Percentiles rank a stretch among this genome's conserved stretches.
phyloP scores from a whole-genome alignment of 1,140 invertebrate species.

The Diuraphis noxia region DNA sequence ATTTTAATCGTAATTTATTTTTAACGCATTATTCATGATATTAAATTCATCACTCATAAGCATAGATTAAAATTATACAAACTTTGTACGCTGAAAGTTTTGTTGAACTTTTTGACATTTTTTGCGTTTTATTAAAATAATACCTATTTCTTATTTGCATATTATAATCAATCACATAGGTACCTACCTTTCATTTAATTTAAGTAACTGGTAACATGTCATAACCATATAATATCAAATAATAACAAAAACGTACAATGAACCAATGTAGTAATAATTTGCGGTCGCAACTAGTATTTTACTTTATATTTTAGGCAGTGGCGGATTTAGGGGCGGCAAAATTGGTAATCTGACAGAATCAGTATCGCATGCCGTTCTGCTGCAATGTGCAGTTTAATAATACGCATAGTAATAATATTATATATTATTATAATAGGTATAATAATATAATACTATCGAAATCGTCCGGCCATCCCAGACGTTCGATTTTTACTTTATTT shows the following conservation, averaged over 20 bases:
- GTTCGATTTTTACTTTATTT: background rate
- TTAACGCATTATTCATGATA: background rate
- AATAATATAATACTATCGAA: background rate
- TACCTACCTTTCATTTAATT: background rate
- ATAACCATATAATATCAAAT: background rate
- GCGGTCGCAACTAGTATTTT: background rate
- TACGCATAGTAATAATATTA: too few species aligned
- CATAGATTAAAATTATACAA: background rate
- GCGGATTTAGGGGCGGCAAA: too few species aligned
- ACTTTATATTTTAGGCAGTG: too few species aligned
- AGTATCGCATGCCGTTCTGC: too few species aligned
- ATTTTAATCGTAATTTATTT: conserved; percentile 14
- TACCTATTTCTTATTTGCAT: background rate
- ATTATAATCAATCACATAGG: background rate
- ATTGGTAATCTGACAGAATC: too few species aligned
- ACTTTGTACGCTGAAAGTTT: background rate
- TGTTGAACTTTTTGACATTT: conserved; percentile 11
- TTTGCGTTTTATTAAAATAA: background rate
- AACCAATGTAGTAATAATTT: background rate
- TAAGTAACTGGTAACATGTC: background rate
- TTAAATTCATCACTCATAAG: background rate
- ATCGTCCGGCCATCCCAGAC: background rate
- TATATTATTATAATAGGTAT: too few species aligned
- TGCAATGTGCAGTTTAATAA: too few species aligned
- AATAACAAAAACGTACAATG: background rate